These are phyloP conservation scores for Octonoba sinensis DNA, from an alignment of 2,888 invertebrate species.

Conservation along the genomic window DNA sequence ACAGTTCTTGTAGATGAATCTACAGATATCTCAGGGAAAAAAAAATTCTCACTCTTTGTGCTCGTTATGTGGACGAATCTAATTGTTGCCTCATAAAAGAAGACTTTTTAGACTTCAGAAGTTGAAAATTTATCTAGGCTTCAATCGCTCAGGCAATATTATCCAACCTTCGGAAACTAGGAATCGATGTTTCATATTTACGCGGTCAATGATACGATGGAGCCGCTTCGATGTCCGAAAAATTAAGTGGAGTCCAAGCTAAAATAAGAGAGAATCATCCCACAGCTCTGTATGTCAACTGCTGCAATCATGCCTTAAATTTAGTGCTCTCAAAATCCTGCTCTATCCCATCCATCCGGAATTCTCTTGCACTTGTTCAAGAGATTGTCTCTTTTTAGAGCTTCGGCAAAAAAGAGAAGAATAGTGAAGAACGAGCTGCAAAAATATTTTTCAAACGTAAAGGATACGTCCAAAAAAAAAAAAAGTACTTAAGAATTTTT, in stretches of 20 bases:
- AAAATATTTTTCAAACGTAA: too few species aligned
- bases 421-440: too few species aligned
- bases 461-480: too few species aligned
- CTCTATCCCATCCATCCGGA: too few species aligned
- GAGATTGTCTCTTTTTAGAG: neutral
- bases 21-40: slow-evolving; percentile 21
- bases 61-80: slow-evolving; percentile 8
- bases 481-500: too few species aligned
- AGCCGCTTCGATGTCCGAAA: neutral
- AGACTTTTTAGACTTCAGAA: neutral
- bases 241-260: slow-evolving; percentile 1
- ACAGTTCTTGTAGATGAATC: slow-evolving; percentile 24
- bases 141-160: neutral
- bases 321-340: too few species aligned
- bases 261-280: neutral
- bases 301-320: too few species aligned
- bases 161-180: neutral
- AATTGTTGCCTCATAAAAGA: neutral
- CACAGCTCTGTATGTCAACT: too few species aligned
- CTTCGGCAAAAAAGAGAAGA: too few species aligned
- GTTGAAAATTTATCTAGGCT: neutral
- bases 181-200: neutral
- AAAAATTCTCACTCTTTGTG: too few species aligned
- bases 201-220: neutral
- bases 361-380: too few species aligned